A percentile compares a stretch with the other conserved stretches of the same genome.
Evolutionary conservation across 92 coral and sea anemone genomes (phyloP).

Genomic region (Isaurus tuberculatus): DNA sequence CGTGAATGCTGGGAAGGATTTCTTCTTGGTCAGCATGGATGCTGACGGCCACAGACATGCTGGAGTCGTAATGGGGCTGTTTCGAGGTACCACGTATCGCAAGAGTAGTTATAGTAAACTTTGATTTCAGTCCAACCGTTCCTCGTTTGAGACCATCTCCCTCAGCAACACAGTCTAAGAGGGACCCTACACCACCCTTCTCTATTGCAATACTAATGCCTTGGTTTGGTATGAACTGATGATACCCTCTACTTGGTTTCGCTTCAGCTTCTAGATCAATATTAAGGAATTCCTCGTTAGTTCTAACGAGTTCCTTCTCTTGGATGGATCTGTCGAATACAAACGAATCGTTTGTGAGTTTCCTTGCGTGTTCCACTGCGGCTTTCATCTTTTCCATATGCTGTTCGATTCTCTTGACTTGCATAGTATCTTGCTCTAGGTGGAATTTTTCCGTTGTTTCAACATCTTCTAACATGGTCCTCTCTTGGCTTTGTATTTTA

Average conservation of each 20-base stretch:
- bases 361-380: background rate
- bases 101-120: slow-evolving; percentile 28
- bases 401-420: slow-evolving; percentile 26
- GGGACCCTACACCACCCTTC: slow-evolving; percentile 37
- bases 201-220: slow-evolving; percentile 5
- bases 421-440: slow-evolving; percentile 23
- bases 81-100: slow-evolving; percentile 41
- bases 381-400: slow-evolving; percentile 17
- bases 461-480: slow-evolving; percentile 26
- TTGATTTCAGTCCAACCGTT: slow-evolving; percentile 33
- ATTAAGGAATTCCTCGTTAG: background rate
- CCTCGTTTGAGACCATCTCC: slow-evolving; percentile 30
- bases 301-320: background rate
- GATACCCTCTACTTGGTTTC: slow-evolving; percentile 40
- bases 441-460: slow-evolving; percentile 32
- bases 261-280: slow-evolving; percentile 4
- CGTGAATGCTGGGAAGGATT: slow-evolving; percentile 3
- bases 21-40: background rate
- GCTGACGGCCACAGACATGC: slow-evolving; percentile 12
- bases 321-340: background rate
- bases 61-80: slow-evolving; percentile 27
- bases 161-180: slow-evolving; percentile 39
- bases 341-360: background rate
- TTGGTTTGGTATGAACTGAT: slow-evolving; percentile 40
- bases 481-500: slow-evolving; percentile 16